Base-by-base conservation (phyloP, 2,113 vertebrate genomes). In the Patagioenas fasciata region DNA sequence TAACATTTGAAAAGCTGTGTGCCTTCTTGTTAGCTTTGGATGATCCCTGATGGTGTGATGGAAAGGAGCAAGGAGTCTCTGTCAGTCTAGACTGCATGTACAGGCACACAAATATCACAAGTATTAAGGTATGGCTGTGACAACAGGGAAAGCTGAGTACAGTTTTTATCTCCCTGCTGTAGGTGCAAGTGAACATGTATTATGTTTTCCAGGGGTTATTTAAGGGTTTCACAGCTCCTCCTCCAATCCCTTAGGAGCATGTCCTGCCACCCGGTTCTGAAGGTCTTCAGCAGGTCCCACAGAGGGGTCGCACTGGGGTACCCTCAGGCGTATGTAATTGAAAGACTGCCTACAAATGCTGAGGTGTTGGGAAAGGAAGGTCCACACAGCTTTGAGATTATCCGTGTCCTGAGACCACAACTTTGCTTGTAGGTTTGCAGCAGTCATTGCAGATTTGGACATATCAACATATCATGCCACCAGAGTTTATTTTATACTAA, bases 281-380 rank as follows among this genome's bases (percentile, higher is more conserved):
- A 74, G 24, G 9, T 62, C 26, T 67, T 31, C 34, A 51, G 48
- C 19, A 80, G 26, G 14, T 72, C 26, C 11, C n/a, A 26, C 40
- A 38, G 50, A 44, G 24, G 6, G 5, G 50, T 51, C 6, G 2
- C 21, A 21, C 12, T 2, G 1, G 6, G 4, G 20, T 31, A 58
- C 10, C 12, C 29, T 72, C 6, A 19, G 20, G 6, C 0, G 0
- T 42, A 15, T 29, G 17, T 36, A 36, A 14, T 2, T 11, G 13
- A 42, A 25, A 4, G 31, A 9, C 23, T 88, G 38, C 12, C 32
- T 65, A 32, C 44, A 53, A 10, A 53, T 24, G 24, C 9, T 86
- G 48, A 73, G 19, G 6, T 24, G 24, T 3, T 34, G 16, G 9
- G 36, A 69, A 44, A 69, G 4, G 23, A 69, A 64, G 16, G 31